These are phyloP conservation scores for Paragorgia papillata DNA, from an alignment of 92 coral and sea anemone genomes.

Conservation along the genomic window DNA sequence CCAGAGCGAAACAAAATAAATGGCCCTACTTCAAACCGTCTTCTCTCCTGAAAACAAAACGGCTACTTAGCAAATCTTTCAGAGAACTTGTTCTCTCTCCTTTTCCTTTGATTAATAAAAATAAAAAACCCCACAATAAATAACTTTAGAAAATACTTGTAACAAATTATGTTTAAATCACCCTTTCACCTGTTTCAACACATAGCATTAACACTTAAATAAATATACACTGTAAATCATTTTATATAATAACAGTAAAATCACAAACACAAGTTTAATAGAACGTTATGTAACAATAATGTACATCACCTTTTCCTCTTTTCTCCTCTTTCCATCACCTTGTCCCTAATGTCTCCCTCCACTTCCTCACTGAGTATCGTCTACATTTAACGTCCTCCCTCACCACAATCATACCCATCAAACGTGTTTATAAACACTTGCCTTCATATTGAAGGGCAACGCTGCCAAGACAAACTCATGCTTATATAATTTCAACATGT, in stretches of 20 bases:
- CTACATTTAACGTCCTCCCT: background rate
- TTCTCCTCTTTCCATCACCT: background rate
- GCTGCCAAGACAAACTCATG: slow-evolving; percentile 57
- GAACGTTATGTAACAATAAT: too few relatives aligned
- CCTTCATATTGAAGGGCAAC: slow-evolving; percentile 52
- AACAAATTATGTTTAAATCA: too few relatives aligned
- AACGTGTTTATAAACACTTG: slow-evolving; percentile 50
- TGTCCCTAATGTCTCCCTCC: too few relatives aligned
- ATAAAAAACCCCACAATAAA: background rate
- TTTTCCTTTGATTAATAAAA: background rate
- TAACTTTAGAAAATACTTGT: too few relatives aligned
- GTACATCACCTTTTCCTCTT: slow-evolving; percentile 31
- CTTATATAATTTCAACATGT: slow-evolving; percentile 28
- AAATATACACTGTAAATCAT: too few relatives aligned
- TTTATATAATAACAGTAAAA: too few relatives aligned
- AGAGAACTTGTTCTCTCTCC: background rate
- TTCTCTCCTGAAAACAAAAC: slow-evolving; percentile 6
- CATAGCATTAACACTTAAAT: too few relatives aligned
- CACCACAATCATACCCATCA: slow-evolving; percentile 5
- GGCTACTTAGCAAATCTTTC: background rate
- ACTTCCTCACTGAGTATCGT: too few relatives aligned
- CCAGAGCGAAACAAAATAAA: slow-evolving; percentile 37
- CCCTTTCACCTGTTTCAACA: too few relatives aligned
- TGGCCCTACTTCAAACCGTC: slow-evolving; percentile 43
- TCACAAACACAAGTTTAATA: too few relatives aligned